These are phyloP conservation scores for Macrobrachium nipponense DNA, from an alignment of 1,140 invertebrate species.

Conservation along the genomic window DNA sequence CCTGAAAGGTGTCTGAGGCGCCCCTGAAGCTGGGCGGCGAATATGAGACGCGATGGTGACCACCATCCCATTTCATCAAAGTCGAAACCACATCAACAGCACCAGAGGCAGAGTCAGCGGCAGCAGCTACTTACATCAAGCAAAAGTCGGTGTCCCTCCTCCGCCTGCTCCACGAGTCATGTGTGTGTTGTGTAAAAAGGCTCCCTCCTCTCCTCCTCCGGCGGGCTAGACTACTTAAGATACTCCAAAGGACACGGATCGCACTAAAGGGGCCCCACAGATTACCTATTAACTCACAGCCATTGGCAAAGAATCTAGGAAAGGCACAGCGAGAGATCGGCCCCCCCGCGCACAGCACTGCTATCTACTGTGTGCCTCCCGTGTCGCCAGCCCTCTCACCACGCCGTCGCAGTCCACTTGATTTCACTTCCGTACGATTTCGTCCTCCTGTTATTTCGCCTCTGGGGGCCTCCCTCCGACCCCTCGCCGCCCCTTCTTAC, in stretches of 20 bases:
- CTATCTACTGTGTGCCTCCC: conserved; percentile 7
- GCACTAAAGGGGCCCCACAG: background rate
- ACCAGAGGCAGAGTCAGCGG: no score
- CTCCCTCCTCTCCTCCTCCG: background rate
- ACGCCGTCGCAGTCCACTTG: conserved; percentile 26
- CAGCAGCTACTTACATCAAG: conserved; percentile 41
- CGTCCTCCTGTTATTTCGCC: background rate
- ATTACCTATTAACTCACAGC: conserved; percentile 47
- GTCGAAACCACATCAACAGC: background rate
- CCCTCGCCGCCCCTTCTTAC: background rate
- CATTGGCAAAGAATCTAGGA: conserved; percentile 39
- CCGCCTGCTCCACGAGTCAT: conserved; percentile 9
- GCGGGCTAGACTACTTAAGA: background rate
- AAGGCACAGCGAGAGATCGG: conserved; percentile 49
- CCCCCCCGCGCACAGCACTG: conserved; percentile 38
- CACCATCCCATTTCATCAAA: background rate
- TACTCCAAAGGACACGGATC: background rate
- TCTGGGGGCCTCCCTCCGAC: background rate
- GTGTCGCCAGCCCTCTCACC: background rate
- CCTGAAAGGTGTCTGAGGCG: no score
- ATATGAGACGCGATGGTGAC: background rate
- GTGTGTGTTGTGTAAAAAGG: background rate
- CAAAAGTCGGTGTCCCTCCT: conserved; percentile 3
- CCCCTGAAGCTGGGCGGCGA: no score
- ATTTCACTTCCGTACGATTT: background rate